Percentiles rank a stretch among this genome's conserved stretches.
These are phyloP conservation scores for Sitodiplosis mosellana DNA, from an alignment of 1,140 invertebrate genomes.

Conservation along the genomic window DNA sequence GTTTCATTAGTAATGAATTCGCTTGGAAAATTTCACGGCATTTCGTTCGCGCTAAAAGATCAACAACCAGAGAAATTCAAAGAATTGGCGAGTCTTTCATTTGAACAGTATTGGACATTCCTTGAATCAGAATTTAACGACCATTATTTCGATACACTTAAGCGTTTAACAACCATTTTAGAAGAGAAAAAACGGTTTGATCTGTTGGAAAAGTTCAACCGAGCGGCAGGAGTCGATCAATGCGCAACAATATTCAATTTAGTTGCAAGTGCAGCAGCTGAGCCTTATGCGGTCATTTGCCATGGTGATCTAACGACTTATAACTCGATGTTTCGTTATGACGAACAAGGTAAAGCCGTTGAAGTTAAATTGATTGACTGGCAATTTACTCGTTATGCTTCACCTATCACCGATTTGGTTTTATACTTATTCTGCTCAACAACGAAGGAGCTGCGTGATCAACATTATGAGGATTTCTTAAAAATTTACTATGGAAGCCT, in stretches of 20 bases:
- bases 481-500: conserved; percentile 28
- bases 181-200: neutral
- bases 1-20: conserved; percentile 14
- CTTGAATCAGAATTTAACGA: too few species aligned
- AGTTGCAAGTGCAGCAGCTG: neutral
- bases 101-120: conserved; percentile 5
- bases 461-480: conserved; percentile 26
- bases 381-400: conserved; percentile 29
- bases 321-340: conserved; percentile 16
- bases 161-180: neutral
- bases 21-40: conserved; percentile 25
- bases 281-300: neutral
- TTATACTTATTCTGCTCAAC: conserved; percentile 33
- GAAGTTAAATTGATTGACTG: conserved; percentile 28
- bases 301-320: conserved; percentile 12
- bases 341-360: conserved; percentile 8
- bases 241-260: neutral
- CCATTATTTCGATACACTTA: too few species aligned
- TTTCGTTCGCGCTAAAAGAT: conserved; percentile 18
- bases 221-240: neutral
- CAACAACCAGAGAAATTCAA: conserved; percentile 14
- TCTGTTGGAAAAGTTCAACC: neutral
- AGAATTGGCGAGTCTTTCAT: conserved; percentile 5
- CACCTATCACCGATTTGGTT: conserved; percentile 29
- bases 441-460: conserved; percentile 21